Conservation (phyloP, 2,888 invertebrate genomes). For the Drosophila tripunctata region DNA sequence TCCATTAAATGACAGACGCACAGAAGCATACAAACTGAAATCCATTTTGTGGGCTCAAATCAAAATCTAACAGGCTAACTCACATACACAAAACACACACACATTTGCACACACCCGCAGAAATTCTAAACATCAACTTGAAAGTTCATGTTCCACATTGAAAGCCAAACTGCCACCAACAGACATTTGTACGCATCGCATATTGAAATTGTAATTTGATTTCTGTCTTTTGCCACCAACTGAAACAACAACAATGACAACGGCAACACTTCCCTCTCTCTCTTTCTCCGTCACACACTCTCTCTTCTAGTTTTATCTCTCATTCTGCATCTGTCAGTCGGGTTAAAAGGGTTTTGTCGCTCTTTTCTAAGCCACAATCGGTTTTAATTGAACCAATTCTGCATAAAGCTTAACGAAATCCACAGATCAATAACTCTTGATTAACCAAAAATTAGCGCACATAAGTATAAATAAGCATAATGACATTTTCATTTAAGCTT, state of each 20-base stretch:
- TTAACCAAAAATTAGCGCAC: not conserved
- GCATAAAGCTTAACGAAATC: slow-evolving; percentile 22
- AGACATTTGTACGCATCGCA: slow-evolving; percentile 77
- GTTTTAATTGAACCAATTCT: slow-evolving; percentile 9
- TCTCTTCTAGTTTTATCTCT: not conserved
- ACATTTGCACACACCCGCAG: slow-evolving; percentile 16
- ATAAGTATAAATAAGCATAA: not conserved
- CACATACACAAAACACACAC: slow-evolving; percentile 4
- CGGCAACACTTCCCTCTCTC: slow-evolving; percentile 25
- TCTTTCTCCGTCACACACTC: not conserved
- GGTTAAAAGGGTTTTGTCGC: not conserved
- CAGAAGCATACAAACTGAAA: slow-evolving; percentile 44
- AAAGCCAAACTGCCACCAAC: slow-evolving; percentile 76
- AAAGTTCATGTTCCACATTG: slow-evolving; percentile 74
- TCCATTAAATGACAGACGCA: slow-evolving; percentile 74
- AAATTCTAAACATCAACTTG: slow-evolving; percentile 68
- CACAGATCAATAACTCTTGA: slow-evolving; percentile 14
- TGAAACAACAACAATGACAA: slow-evolving; percentile 43
- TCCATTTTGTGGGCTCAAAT: slow-evolving; percentile 72
- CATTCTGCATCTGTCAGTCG: slow-evolving; percentile 9
- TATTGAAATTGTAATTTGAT: slow-evolving; percentile 80
- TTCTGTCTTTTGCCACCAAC: slow-evolving; percentile 72
- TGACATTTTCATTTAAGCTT: not conserved
- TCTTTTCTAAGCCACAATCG: not conserved
- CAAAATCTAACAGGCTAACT: slow-evolving; percentile 53